Evolutionary conservation across 2,888 invertebrate species (phyloP), one percentile per base, ranked within the genome.

Genomic region (Yponomeuta cagnagella): DNA sequence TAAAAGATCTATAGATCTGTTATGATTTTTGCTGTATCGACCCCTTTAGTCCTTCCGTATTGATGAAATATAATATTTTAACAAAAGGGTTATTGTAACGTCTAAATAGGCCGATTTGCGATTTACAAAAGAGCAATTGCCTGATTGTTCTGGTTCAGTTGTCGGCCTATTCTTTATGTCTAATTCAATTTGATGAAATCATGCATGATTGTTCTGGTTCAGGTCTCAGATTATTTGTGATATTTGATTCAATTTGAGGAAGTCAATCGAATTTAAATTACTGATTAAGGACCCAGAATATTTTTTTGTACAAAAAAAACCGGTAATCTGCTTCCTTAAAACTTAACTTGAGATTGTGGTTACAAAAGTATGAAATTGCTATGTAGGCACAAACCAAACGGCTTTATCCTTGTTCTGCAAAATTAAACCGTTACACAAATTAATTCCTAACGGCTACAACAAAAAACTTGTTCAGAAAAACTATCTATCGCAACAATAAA

Each of bases 1-100:
- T 82, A 80, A 77, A 84, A 30, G 80, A 82, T 82, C 82, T 81
- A 82, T 83, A 72, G 71, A 71, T 48, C 66, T 69, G 82, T 84
- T 86, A 86, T 86, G 81, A 84, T 85, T 83, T 77, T 76, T 73
- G 73, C 76, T 76, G 77, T 76, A 76, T 76, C 77, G 78, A 81
- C 81, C 81, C 78, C 77, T 71, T 74, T 75, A 1, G 52, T 58
- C 52, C 52, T 74, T 69, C 70, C 23, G 68, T 71, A 78, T 84
- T 77, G 82, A 82, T 84, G 85, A 84, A 90, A 90, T 87, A 84
- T 86, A 82, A 89, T 90, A 90, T 90, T 87, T 79, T 77, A 72
- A 75, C 70, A 69, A 72, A 81, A 86, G 88, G 89, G 89, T 84
- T 82, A 74, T 72, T 43, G 66, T 48, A n/a, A 48, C 5, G 73